These are phyloP conservation scores for Melinaea menophilus DNA, from an alignment of 2,888 invertebrate species.

Conservation along the genomic window DNA sequence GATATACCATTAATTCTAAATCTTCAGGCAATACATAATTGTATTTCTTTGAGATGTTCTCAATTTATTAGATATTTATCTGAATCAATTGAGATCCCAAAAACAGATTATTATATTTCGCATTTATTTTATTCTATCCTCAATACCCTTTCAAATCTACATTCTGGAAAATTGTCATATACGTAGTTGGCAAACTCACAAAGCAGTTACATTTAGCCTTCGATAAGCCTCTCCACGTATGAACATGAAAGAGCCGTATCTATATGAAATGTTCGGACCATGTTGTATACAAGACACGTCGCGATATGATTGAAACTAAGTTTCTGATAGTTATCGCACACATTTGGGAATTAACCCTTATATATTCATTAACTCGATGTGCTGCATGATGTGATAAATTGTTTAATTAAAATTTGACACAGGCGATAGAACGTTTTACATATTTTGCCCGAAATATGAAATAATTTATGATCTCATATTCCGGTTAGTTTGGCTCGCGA, in stretches of 20 bases:
- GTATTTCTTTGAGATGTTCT: too few species aligned
- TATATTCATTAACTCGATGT: constrained; percentile 25
- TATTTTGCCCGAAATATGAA: constrained; percentile 4
- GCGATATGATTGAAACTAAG: constrained; percentile 65
- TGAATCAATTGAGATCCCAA: background rate
- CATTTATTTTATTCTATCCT: too few species aligned
- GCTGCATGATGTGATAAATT: constrained; percentile 1
- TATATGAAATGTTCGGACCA: constrained; percentile 52
- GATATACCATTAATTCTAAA: too few species aligned
- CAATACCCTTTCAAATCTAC: too few species aligned
- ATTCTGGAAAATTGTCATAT: too few species aligned
- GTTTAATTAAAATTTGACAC: background rate
- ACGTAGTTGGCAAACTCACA: too few species aligned
- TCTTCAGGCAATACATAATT: too few species aligned
- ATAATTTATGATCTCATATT: constrained; percentile 5
- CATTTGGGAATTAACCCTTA: constrained; percentile 52
- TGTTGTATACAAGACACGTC: constrained; percentile 62
- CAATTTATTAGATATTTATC: too few species aligned
- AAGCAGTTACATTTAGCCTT: constrained; percentile 33
- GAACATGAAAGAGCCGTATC: constrained; percentile 48
- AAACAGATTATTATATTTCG: background rate
- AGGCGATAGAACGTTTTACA: constrained; percentile 2
- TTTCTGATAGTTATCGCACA: constrained; percentile 66
- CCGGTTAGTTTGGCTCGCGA: constrained; percentile 4
- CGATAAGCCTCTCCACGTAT: constrained; percentile 48